Base-by-base conservation (phyloP, 2,888 invertebrate genomes). In the Euclidia mi region DNA sequence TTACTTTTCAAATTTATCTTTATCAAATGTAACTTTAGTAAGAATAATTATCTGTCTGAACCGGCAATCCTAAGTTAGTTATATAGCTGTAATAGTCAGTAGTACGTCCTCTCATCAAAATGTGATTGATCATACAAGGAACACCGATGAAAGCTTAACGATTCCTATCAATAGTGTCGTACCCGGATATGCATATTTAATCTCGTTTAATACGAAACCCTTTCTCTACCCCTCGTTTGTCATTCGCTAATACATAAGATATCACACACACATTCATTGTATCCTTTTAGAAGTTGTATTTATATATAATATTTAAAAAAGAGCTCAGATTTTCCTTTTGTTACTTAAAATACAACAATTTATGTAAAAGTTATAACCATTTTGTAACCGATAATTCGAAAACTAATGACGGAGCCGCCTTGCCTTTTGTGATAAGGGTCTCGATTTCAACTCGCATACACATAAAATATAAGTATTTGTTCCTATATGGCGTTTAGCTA, bases 141-240 rank as follows among this genome's bases (percentile, higher is more conserved):
- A 48, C 31, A 37, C 29, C 20, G 43, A 38, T 25, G 45, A 25
- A 44, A 50, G 37, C 42, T 48, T 38, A 42, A 41, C 32, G 50
- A 40, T 48, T 44, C 15, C 15, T 56, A 51, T 34, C 71, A 47
- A 70, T 70, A 50, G 58, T 58, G 58, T 51, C 58, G 42, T 70
- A 56, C 50, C 20, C 37, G 42, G 31, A 18, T 46, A 20, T 44
- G 48, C 45, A 29, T 51, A 50, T 31, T 49, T 48, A 65, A 40
- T 40, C 40, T 11, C 20, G 40, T 40, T 40, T 25, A 18, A 25
- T 25, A 40, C 20, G 7, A 17, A 40, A 40, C 40, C 40, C 40
- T 40, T 40, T 40, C 18, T 20, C 18, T 20, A 25, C 11, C 40
- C 18, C n/a, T 20, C 11, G 40, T 40, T 40, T 40, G 20, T 40